Base-by-base conservation (phyloP, 2,113 vertebrate species). In the Nettapus auritus region DNA sequence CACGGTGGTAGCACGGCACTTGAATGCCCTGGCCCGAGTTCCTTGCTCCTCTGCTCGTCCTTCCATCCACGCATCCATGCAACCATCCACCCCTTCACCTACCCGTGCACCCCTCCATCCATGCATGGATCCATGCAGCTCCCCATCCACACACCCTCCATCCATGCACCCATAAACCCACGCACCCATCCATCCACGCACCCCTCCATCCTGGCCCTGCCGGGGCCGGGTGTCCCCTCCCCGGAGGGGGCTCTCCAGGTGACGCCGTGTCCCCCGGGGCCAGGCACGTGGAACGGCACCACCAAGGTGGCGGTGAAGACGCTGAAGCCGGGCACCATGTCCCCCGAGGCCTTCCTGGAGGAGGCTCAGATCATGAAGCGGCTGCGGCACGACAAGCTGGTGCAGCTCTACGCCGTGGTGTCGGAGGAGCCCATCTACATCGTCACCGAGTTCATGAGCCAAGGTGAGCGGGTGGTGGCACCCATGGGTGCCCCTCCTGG, bases 301-400 rank as follows among this genome's bases (percentile, higher is more conserved):
- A 99, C 99, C 1, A 99, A 99, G 97, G 99, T 99, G 95, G 99
- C 99, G 0, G 99, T 99, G 97, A 99, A 99, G 98, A 99, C 99
- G 2, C 97, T 99, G 97, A 99, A 99, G 95, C 98, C 99, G 0
- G 99, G 99, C 86, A 99, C 99, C 89, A 99, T 99, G 99, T 99
- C 99, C 33, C 99, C 99, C 0, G 99, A 99, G 97, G 99, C 99
- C 68, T 99, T 99, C 98, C 98, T 99, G 97, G 99, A 99, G 95
- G 99, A 99, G 96, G 99, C 99, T 31, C 99, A 99, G 98, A 99
- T 99, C 98, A 99, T 99, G 99, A 99, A 99, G 97, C 97, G 98
- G 91, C 98, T 99, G 68, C 98, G 99, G 53, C 99, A 99, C 11
- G 99, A 99, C 98, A 99, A 99, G 96, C 98, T 99, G 97, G 99